These are phyloP conservation scores for Prinia subflava DNA, from an alignment of 2,113 vertebrate genomes.

Conservation along the genomic window DNA sequence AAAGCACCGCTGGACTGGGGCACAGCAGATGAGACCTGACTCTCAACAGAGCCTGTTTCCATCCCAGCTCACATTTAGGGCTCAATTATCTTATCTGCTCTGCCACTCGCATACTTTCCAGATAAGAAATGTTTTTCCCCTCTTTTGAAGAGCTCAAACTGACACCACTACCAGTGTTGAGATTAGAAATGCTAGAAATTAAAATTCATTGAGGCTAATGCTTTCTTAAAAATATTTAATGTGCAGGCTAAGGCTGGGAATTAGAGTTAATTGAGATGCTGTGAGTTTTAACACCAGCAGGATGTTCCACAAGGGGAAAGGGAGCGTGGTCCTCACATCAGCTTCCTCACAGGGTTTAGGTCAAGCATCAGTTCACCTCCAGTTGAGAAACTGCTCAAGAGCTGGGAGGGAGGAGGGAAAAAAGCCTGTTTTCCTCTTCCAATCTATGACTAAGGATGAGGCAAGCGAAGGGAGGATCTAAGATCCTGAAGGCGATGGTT, in stretches of 20 bases:
- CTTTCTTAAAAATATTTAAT: background rate
- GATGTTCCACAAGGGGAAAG: background rate
- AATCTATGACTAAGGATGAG: constrained; percentile 62
- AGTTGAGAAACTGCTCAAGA: constrained; percentile 26
- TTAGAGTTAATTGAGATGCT: background rate
- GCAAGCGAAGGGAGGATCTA: constrained; percentile 50
- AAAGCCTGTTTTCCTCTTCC: constrained; percentile 45
- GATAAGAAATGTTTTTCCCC: constrained; percentile 32
- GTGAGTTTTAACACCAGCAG: background rate
- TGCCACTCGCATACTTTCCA: constrained; percentile 48
- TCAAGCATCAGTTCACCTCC: constrained; percentile 11
- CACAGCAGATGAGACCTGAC: constrained; percentile 41
- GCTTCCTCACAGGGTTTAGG: background rate
- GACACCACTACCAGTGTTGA: background rate
- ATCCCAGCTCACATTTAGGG: constrained; percentile 61
- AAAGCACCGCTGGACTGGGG: background rate
- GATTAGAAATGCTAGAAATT: background rate
- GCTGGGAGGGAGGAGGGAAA: background rate
- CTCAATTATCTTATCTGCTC: constrained; percentile 64
- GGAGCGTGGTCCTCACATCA: background rate
- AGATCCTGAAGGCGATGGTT: constrained; percentile 41
- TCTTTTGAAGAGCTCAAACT: constrained; percentile 4
- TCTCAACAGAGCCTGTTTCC: constrained; percentile 53
- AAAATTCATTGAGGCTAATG: background rate
- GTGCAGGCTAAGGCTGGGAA: background rate